Base-by-base conservation (phyloP, 2,888 invertebrate genomes). In the Eupithecia abbreviata region DNA sequence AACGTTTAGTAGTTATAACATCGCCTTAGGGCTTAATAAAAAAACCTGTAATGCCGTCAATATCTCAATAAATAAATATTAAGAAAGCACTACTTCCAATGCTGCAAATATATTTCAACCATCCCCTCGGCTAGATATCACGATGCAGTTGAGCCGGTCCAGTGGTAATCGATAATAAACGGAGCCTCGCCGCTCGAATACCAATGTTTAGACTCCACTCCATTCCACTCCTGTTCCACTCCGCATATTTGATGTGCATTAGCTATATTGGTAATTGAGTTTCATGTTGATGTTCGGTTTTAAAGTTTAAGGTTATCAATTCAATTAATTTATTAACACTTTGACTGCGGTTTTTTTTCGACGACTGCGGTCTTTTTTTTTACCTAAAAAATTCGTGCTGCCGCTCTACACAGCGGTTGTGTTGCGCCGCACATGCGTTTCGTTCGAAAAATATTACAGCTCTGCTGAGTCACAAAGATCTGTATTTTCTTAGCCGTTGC, bases 161-260 rank as follows among this genome's bases (percentile, higher is more conserved):
- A 68, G 75, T 47, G 71, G 73, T 75, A 65, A 73, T 76, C 75
- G 78, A 76, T 78, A 78, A 76, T 78, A 73, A 77, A 79, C 71
- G 74, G 67, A 43, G 18, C 51, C 74, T 51, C 72, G 74, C 70
- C 69, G 18, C 15, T 51, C 49, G 77, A 75, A 79, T 73, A 76
- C 47, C 72, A 70, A 78, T 78, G 75, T 79, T 79, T 79, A 74
- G 73, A 41, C 55, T 75, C 55, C 77, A 75, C 79, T 79, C 47
- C 49, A 66, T 47, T 68, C 43, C 42, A 66, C 66, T 62, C 30
- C 30, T 62, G 30, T 62, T 66, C 42, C 10, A 66, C 66, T 45
- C 43, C 42, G 42, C 66, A 66, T 66, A 42, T 66, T 66, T 42
- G 66, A 42, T 66, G 42, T 66, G 66, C 66, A 66, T 66, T 66